Percentiles rank a stretch among this genome's conserved stretches.
Evolutionary conservation across 2,113 vertebrate species (phyloP).

Genomic region (Triplophysa rosa): DNA sequence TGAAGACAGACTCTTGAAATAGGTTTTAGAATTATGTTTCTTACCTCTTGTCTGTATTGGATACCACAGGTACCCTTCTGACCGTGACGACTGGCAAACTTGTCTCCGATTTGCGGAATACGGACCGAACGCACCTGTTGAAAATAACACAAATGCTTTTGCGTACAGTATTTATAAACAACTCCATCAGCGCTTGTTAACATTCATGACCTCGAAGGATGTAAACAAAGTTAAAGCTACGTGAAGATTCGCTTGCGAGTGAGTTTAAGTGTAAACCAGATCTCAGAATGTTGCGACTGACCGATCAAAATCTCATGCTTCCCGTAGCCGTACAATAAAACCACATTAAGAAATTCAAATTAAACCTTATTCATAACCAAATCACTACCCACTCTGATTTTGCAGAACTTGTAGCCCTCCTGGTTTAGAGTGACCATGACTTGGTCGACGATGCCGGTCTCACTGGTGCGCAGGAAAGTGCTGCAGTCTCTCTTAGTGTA

Average conservation of each 20-base stretch:
- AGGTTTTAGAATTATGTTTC: background rate
- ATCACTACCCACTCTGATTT: conserved; percentile 83
- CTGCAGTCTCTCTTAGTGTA: conserved; percentile 97
- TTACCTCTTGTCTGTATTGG: conserved; percentile 97
- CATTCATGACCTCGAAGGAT: too few species aligned
- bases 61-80: conserved; percentile 99
- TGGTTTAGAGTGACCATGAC: conserved; percentile 99
- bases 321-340: too few species aligned
- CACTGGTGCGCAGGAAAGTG: conserved; percentile 94
- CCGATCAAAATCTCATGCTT: too few species aligned
- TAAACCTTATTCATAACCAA: background rate
- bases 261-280: too few species aligned
- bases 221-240: too few species aligned
- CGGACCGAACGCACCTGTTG: conserved; percentile 92
- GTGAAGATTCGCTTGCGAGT: too few species aligned
- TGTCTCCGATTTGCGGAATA: conserved; percentile 98
- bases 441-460: conserved; percentile 98
- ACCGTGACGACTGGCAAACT: conserved; percentile 97
- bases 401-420: conserved; percentile 99
- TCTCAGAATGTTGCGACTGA: too few species aligned
- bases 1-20: background rate
- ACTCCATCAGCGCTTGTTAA: background rate
- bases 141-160: background rate
- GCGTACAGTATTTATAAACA: background rate
- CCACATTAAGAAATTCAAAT: background rate